A percentile compares a stretch with the other conserved stretches of the same genome.
Conservation (phyloP, 2,888 invertebrate species). For the Orthosia gracilis region DNA sequence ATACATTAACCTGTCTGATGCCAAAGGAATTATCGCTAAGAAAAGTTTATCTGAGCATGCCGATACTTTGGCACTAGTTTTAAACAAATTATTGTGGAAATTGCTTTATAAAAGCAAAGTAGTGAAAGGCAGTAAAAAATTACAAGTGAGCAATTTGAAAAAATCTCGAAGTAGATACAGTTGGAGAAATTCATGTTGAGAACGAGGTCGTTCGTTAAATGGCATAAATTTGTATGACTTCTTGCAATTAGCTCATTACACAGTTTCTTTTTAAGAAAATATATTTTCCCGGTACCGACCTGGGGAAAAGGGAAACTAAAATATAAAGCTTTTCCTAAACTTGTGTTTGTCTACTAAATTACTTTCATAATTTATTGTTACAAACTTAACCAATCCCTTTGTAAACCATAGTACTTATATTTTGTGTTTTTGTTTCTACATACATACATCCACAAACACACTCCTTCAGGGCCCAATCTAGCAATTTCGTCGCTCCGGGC, state of each 20-base stretch:
- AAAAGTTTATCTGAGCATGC: slow-evolving; percentile 19
- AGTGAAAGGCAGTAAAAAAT: slow-evolving; percentile 26
- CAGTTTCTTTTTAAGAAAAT: slow-evolving; percentile 14
- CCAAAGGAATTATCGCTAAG: slow-evolving; percentile 10
- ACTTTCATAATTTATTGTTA: neutral
- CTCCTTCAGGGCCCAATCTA: too few species aligned
- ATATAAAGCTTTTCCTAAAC: neutral
- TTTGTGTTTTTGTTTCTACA: neutral
- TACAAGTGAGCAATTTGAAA: slow-evolving; percentile 40
- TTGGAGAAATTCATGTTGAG: slow-evolving; percentile 21
- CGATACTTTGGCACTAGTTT: slow-evolving; percentile 23
- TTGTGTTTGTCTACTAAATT: neutral
- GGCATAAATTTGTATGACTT: slow-evolving; percentile 53
- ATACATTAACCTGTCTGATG: slow-evolving; percentile 8
- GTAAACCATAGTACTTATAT: too few species aligned
- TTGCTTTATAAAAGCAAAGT: slow-evolving; percentile 28
- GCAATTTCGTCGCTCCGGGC: too few species aligned
- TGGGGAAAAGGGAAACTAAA: slow-evolving; percentile 16
- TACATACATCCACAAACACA: too few species aligned
- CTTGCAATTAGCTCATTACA: slow-evolving; percentile 57
- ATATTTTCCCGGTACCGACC: neutral
- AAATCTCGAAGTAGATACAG: slow-evolving; percentile 18
- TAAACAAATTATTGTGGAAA: slow-evolving; percentile 7
- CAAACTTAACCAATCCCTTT: neutral
- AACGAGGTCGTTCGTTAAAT: slow-evolving; percentile 42